Evolutionary conservation across 2,888 invertebrate species (phyloP), one percentile per base, ranked within the genome.

Genomic region (Gasteruption jaculator): DNA sequence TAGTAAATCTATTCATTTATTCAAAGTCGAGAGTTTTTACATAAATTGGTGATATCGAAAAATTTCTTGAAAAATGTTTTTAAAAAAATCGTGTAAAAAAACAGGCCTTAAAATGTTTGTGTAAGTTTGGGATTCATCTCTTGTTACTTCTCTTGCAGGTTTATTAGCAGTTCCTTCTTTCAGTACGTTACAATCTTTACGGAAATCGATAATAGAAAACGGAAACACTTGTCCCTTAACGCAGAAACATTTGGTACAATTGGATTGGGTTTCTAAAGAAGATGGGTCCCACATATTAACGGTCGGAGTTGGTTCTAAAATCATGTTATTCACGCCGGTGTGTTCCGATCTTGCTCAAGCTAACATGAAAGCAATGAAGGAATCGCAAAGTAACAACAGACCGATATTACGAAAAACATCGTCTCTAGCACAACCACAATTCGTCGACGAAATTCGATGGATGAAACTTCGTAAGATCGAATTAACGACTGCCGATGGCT

Each of bases 251-350:
- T 75, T 94, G 18, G 94, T 96, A 1, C 95, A 95, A 64, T 74
- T 97, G 25, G 99, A 99, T 73, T 99, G 99, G 99, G 96, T 97
- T 8, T 95, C 96, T 0, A 94, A 96, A 56, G 99, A 99, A 71
- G 97, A 99, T 67, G 99, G 99, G 1, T 92, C 94, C 0, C 97
- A 99, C 68, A 91, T 99, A 56, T 73, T 99, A 25, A 97, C 99
- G 0, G 94, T 99, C 0, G 94, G 91, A 0, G 92, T 96, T 24
- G 95, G 92, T 0, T 91, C 91, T 44, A 89, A 91, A 71, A 88
- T 96, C 25, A 79, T 93, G 67, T 74, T 96, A 5, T 96, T 93
- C 56, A 91, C 95, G 0, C 90, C 93, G 0, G 89, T 96, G 0
- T 93, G 93, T 2, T 91, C 91, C 52, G 94, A 96, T 72, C 78